Conservation (phyloP, 2,888 invertebrate genomes). For the Andrena bicolor region DNA sequence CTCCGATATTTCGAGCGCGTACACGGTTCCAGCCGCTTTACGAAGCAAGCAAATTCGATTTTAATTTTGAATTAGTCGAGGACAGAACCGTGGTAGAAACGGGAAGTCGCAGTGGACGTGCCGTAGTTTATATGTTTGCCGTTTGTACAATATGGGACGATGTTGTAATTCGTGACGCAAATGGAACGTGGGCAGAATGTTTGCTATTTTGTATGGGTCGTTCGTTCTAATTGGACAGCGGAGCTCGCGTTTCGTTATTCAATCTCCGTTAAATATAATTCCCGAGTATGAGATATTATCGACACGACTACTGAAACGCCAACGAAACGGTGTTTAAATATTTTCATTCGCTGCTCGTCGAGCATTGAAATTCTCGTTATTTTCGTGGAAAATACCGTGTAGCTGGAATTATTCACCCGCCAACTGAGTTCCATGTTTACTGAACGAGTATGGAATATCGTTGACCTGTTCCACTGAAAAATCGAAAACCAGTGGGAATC, state of each 20-base stretch:
- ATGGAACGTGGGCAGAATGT: neutral
- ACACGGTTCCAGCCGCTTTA: neutral
- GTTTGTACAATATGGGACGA: constrained; percentile 11
- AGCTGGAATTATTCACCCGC: neutral
- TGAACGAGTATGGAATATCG: neutral
- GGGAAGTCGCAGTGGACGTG: neutral
- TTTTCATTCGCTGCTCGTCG: neutral
- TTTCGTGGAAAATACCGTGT: neutral
- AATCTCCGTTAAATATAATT: neutral
- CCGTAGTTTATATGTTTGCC: neutral
- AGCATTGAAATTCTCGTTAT: neutral
- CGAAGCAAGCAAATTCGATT: neutral
- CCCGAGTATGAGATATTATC: neutral
- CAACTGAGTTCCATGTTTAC: neutral
- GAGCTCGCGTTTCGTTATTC: constrained; percentile 4
- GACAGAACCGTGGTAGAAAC: neutral
- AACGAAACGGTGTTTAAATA: neutral
- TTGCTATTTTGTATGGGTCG: neutral
- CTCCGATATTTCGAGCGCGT: no score
- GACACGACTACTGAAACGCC: neutral
- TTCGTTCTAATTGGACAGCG: neutral
- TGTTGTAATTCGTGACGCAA: constrained; percentile 10
- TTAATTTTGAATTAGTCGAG: neutral
- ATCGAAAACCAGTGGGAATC: neutral
- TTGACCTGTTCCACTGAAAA: constrained; percentile 7